A percentile compares a stretch with the other conserved stretches of the same genome.
These are phyloP conservation scores for Pangasius sanitwongsei DNA, from an alignment of 2,797 vertebrate genomes.

Conservation along the genomic window DNA sequence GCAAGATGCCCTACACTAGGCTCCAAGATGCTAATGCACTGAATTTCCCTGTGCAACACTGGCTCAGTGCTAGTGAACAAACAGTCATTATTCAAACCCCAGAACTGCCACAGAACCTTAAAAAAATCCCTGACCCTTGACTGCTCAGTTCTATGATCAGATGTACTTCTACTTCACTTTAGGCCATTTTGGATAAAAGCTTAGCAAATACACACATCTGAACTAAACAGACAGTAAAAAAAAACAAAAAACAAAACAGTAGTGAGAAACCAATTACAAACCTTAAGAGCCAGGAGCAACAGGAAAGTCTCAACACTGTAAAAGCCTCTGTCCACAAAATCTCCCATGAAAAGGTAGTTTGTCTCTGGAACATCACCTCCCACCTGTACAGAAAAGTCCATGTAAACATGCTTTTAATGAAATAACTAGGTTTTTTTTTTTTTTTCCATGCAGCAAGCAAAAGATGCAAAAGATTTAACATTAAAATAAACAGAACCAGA, in stretches of 20 bases:
- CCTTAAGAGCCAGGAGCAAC: constrained; percentile 90
- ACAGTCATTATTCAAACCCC: not conserved
- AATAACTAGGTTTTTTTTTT: not conserved
- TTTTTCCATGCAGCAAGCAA: not conserved
- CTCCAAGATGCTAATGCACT: not conserved
- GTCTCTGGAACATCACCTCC: constrained; percentile 94
- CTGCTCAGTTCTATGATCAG: not conserved
- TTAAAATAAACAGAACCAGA: not conserved
- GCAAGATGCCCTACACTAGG: not conserved
- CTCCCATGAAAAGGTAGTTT: constrained; percentile 96
- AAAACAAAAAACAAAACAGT: not conserved
- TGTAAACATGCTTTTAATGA: not conserved
- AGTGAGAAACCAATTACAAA: constrained; percentile 51
- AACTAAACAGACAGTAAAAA: not conserved
- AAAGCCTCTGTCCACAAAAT: constrained; percentile 95
- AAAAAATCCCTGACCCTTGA: not conserved
- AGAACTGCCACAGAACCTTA: not conserved
- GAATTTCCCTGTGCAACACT: not conserved
- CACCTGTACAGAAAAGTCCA: constrained; percentile 71
- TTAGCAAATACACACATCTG: not conserved
- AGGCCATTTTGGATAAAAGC: not conserved
- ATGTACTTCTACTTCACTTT: not conserved
- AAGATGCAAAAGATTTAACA: not conserved
- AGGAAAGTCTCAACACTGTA: constrained; percentile 96
- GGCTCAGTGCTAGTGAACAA: not conserved